Conservation (phyloP, 1,140 invertebrate species). For the Cherax quadricarinatus region DNA sequence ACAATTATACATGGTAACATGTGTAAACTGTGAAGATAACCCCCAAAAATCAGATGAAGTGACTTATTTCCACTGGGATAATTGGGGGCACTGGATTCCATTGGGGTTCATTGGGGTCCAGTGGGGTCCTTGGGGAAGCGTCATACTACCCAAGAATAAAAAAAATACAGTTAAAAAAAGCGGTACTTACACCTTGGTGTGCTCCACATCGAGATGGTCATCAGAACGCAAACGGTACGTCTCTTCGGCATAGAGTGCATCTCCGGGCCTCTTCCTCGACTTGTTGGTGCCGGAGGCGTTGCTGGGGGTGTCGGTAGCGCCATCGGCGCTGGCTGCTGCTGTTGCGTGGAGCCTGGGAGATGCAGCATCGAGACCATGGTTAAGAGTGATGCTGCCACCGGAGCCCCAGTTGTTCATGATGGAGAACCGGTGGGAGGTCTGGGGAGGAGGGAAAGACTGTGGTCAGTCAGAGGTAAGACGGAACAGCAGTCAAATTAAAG, state of each 20-base stretch:
- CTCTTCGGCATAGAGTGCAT: conserved; percentile 35
- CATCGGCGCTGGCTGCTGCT: neutral
- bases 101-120: too few relatives aligned
- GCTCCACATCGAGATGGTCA: conserved; percentile 18
- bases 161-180: too few relatives aligned
- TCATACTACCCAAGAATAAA: neutral
- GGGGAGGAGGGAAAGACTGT: neutral
- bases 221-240: conserved; percentile 28
- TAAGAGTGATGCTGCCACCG: conserved; percentile 39
- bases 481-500: too few relatives aligned
- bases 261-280: conserved; percentile 16
- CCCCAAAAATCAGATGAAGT: too few relatives aligned
- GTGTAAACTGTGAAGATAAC: too few relatives aligned
- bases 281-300: neutral
- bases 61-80: too few relatives aligned
- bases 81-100: too few relatives aligned
- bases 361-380: conserved; percentile 24
- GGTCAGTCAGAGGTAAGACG: too few relatives aligned
- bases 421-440: conserved; percentile 17
- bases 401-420: conserved; percentile 52
- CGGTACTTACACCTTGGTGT: conserved; percentile 40
- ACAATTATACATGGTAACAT: too few relatives aligned
- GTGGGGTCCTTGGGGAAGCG: too few relatives aligned
- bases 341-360: neutral
- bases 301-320: neutral